Evolutionary conservation across 1,140 invertebrate genomes (phyloP).

Genomic region (Steinernema feltiae): DNA sequence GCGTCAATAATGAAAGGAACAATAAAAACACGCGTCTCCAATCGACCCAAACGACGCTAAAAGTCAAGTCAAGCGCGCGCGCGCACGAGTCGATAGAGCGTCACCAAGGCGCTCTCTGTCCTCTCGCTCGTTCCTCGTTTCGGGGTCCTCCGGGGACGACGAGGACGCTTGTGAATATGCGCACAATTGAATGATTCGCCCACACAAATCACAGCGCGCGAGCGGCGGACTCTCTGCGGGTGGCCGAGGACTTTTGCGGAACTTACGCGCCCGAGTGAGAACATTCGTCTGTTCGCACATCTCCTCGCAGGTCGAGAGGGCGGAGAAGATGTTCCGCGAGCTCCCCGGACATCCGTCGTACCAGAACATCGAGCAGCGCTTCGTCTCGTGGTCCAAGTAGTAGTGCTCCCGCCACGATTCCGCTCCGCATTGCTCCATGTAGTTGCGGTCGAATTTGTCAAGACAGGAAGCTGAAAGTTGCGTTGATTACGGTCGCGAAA

Average conservation of each 20-base stretch:
- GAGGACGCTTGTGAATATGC: too few relatives aligned
- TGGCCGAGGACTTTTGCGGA: not conserved
- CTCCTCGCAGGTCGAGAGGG: conserved; percentile 41
- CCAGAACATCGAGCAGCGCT: conserved; percentile 43
- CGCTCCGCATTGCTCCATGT: conserved; percentile 36
- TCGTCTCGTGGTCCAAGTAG: conserved; percentile 44
- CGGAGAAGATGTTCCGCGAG: conserved; percentile 48
- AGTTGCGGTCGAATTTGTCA: conserved; percentile 43
- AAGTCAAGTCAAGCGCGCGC: too few relatives aligned
- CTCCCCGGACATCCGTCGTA: conserved; percentile 42
- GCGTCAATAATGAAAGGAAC: too few relatives aligned
- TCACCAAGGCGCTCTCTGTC: too few relatives aligned
- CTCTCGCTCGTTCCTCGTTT: too few relatives aligned
- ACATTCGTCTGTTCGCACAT: conserved; percentile 49
- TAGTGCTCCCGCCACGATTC: conserved; percentile 47
- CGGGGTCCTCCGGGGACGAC: too few relatives aligned
- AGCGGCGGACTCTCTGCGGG: not conserved
- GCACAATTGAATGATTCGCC: too few relatives aligned
- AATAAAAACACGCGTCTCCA: too few relatives aligned
- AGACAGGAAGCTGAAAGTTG: conserved; percentile 41
- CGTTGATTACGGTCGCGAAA: not conserved
- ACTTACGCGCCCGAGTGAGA: conserved; percentile 39
- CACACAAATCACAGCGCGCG: too few relatives aligned
- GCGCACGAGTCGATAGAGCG: too few relatives aligned
- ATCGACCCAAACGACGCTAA: too few relatives aligned